These are phyloP conservation scores for Pelodiscus sinensis DNA, from an alignment of 2,113 vertebrate species.

Conservation along the genomic window DNA sequence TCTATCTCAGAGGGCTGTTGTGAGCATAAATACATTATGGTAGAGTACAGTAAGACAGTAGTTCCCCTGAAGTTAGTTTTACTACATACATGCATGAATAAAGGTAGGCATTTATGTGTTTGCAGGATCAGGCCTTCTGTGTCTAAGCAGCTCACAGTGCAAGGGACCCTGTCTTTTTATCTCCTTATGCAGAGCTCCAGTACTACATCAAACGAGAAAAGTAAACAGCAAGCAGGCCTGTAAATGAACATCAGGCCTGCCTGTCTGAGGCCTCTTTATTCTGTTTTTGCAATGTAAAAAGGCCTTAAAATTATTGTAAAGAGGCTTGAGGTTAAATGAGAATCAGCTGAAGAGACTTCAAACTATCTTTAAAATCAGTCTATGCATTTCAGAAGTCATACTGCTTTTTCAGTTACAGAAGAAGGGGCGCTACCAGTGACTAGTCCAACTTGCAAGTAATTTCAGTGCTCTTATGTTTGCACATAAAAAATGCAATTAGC, in stretches of 20 bases:
- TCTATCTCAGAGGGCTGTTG: background rate
- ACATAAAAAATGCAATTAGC: background rate
- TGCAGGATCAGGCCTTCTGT: background rate
- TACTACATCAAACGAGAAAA: background rate
- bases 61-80: background rate
- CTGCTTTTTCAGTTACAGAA: background rate
- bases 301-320: background rate
- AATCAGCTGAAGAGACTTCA: background rate
- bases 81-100: background rate
- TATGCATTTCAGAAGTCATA: background rate
- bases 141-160: fast-evolving
- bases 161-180: background rate
- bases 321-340: background rate
- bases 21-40: background rate
- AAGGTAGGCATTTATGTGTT: background rate
- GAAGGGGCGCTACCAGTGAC: background rate
- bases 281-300: background rate
- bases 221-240: background rate
- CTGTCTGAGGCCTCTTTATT: background rate
- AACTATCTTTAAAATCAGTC: background rate
- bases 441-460: background rate
- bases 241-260: background rate
- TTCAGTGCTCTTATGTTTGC: background rate
- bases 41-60: background rate
- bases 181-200: background rate